These are phyloP conservation scores for Porites lutea DNA, from an alignment of 64 coral and sea anemone genomes.

Conservation along the genomic window DNA sequence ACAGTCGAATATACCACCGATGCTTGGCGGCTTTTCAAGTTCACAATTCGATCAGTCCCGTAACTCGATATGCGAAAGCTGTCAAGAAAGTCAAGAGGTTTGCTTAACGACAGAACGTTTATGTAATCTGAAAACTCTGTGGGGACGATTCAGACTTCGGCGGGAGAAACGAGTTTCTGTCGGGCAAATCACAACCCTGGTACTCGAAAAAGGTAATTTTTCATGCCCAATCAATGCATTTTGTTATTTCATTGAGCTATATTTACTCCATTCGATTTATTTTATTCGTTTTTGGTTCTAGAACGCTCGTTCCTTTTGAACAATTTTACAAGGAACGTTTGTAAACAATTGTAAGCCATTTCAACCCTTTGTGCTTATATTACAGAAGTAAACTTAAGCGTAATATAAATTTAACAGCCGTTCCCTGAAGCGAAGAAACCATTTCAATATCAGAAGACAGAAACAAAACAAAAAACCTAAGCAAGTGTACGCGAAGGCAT, in stretches of 20 bases:
- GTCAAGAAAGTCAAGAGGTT: constrained; percentile 26
- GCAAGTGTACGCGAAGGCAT: too few relatives aligned
- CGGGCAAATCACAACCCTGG: background rate
- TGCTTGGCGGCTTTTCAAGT: background rate
- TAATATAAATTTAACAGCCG: background rate
- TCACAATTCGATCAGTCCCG: background rate
- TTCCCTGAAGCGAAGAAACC: background rate
- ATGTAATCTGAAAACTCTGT: background rate
- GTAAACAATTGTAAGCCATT: too few relatives aligned
- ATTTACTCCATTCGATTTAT: background rate
- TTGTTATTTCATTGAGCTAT: background rate
- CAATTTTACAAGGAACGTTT: background rate
- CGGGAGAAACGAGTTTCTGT: constrained; percentile 25
- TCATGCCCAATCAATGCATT: background rate
- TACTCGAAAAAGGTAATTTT: constrained; percentile 22
- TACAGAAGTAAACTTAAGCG: too few relatives aligned
- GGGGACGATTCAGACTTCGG: background rate
- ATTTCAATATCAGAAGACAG: background rate
- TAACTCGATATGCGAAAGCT: constrained; percentile 21
- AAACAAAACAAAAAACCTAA: background rate
- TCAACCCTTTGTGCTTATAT: too few relatives aligned
- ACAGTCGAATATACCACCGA: constrained; percentile 4
- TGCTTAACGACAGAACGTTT: background rate
- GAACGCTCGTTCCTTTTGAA: background rate
- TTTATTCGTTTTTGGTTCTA: background rate